A percentile compares a stretch with the other conserved stretches of the same genome.
Conservation (phyloP, 2,113 vertebrate species). For the Malurus melanocephalus region DNA sequence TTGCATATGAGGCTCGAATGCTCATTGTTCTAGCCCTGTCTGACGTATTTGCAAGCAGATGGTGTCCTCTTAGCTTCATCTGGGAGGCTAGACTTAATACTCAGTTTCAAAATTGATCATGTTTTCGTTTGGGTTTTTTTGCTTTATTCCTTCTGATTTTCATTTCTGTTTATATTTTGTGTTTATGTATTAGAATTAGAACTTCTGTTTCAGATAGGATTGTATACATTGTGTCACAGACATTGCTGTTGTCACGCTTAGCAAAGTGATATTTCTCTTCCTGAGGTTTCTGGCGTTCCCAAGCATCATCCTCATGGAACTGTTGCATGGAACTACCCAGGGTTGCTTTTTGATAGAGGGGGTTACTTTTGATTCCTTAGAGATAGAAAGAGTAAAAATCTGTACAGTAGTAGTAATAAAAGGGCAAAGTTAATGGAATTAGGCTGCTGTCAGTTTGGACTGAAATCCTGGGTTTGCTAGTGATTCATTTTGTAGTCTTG, state of each 20-base stretch:
- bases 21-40: neutral
- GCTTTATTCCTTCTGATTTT: neutral
- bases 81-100: neutral
- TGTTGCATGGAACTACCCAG: neutral
- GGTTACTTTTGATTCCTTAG: neutral
- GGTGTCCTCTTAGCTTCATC: neutral
- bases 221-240: neutral
- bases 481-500: neutral
- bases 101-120: neutral
- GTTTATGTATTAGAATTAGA: neutral
- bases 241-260: neutral
- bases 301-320: neutral
- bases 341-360: neutral
- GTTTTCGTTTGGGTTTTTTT: neutral
- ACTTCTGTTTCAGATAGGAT: neutral
- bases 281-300: rapidly evolving
- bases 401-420: neutral
- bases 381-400: neutral
- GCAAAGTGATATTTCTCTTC: neutral
- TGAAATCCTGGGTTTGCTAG: neutral
- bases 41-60: neutral
- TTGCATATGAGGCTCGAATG: neutral
- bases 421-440: neutral
- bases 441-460: neutral
- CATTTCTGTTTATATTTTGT: neutral